These are phyloP conservation scores for Zelostemma sp. DNA, from an alignment of 1,140 invertebrate genomes.

Conservation along the genomic window DNA sequence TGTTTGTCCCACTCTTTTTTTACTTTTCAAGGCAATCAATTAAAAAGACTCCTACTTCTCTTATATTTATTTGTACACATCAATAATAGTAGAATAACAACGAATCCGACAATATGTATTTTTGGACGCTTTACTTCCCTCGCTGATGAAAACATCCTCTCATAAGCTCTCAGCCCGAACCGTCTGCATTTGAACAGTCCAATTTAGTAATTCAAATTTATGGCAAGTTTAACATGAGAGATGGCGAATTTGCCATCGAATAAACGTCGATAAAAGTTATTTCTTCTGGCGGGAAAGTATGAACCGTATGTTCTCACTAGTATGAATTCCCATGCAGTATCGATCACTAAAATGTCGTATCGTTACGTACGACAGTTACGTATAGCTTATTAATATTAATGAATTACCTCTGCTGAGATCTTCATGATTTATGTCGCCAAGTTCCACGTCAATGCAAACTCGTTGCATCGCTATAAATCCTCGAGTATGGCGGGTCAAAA, in stretches of 20 bases:
- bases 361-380: constrained; percentile 66
- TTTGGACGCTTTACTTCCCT: constrained; percentile 13
- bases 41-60: not conserved
- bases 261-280: constrained; percentile 50
- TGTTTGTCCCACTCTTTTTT: no score
- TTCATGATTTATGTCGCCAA: constrained; percentile 64
- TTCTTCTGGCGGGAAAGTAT: constrained; percentile 39
- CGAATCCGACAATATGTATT: constrained; percentile 36
- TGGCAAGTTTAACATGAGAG: constrained; percentile 43
- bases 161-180: constrained; percentile 13
- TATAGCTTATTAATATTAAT: constrained; percentile 70
- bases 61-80: not conserved
- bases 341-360: constrained; percentile 61
- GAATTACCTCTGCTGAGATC: constrained; percentile 64
- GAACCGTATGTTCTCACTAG: constrained; percentile 44
- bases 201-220: constrained; percentile 50
- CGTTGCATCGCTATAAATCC: constrained; percentile 69
- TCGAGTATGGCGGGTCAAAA: constrained; percentile 63
- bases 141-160: constrained; percentile 32
- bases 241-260: constrained; percentile 50
- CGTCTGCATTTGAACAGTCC: constrained; percentile 45
- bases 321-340: constrained; percentile 49
- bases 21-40: not conserved
- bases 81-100: no score
- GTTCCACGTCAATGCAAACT: constrained; percentile 62